Percentiles rank a stretch among this genome's conserved stretches.
Evolutionary conservation across 2,113 vertebrate genomes (phyloP).

Genomic region (Ptyas mucosa): DNA sequence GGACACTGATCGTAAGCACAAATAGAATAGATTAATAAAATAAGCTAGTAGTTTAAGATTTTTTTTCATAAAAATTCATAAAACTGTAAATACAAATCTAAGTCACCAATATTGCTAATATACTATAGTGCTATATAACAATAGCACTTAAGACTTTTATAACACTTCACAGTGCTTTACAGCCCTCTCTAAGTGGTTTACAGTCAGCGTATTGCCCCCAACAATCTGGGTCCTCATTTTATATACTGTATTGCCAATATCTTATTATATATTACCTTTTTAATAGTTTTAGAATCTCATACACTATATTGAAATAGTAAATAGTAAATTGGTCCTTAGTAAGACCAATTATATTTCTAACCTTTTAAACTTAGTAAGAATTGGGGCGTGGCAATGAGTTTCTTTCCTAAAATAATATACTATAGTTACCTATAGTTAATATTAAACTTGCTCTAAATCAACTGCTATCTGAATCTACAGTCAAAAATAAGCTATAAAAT

Average conservation of each 20-base stretch:
- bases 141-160: neutral
- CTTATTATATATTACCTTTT: neutral
- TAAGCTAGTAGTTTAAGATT: neutral
- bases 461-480: neutral
- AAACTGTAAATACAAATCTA: neutral
- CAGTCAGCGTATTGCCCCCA: too few relatives aligned
- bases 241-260: neutral
- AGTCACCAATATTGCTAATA: neutral
- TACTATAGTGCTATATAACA: slow-evolving; percentile 1
- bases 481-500: neutral
- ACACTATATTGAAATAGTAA: neutral
- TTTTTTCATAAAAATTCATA: neutral
- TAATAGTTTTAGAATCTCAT: neutral
- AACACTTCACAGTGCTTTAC: too few relatives aligned
- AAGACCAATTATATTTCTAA: neutral
- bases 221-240: too few relatives aligned
- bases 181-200: too few relatives aligned
- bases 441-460: neutral
- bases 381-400: neutral
- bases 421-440: neutral
- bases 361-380: neutral
- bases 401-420: neutral
- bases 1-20: neutral
- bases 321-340: too few relatives aligned
- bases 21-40: neutral